Evolutionary conservation across 2,113 vertebrate species (phyloP), one percentile per base, ranked within the genome.

Genomic region (Turdus rufiventris): DNA sequence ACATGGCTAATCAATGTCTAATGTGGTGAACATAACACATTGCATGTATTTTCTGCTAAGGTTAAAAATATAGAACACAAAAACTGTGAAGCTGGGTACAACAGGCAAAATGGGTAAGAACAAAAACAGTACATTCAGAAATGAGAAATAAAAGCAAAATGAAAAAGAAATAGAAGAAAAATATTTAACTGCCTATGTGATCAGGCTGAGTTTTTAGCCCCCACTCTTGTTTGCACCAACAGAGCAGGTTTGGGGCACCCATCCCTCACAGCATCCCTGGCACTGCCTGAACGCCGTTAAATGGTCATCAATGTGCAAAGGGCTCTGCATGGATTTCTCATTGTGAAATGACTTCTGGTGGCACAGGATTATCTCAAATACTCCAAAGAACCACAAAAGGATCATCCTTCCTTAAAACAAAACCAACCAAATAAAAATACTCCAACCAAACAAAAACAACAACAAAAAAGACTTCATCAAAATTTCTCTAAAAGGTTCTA

Each of bases 211-310:
- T 73, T 92, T 73, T 17, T 13, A 51, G 50, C 4, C 51, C 14
- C 45, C 57, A 15, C 33, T 85, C 65, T 50, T 51, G 36, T 70
- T 77, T 42, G 47, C 36, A 18, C 34, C 2, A 3, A 45, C 20
- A 48, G 33, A 50, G 5, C 8, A 0, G 7, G n/a, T 21, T 47
- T 20, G 33, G 12, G 57, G 40, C 54, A 36, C 13, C 5, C 4
- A 1, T 47, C 34, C 12, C 42, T 56, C 43, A 28, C 51, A 26
- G 9, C 33, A 3, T 4, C 50, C 47, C 56, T 9, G 48, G 33
- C 67, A 79, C 15, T 4, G 9, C 43, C 50, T 51, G 38, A 38
- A 10, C 38, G 10, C 38, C 38, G 0, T 42, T 40, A 33, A 63
- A 65, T 21, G 51, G 16, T 54, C 47, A 40, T 20, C 62, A 13